Evolutionary conservation across 2,888 invertebrate genomes (phyloP).

Genomic region (Dryobotodes eremita): DNA sequence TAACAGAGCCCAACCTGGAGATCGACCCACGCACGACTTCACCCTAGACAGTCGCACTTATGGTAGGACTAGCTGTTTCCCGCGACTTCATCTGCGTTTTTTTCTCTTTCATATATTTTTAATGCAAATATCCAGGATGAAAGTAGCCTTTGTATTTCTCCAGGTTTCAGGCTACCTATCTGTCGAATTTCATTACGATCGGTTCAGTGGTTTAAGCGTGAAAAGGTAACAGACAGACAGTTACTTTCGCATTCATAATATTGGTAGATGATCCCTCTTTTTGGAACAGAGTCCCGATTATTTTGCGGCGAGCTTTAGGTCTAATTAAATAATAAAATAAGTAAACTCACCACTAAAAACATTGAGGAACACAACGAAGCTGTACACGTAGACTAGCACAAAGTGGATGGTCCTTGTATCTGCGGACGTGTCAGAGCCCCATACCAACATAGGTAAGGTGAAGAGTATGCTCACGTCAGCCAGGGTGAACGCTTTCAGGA

Average conservation of each 20-base stretch:
- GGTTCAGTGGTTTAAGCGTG: background rate
- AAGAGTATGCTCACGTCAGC: constrained; percentile 91
- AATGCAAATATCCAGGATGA: background rate
- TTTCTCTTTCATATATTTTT: background rate
- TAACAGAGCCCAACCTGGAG: background rate
- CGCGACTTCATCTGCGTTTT: no score
- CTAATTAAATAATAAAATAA: background rate
- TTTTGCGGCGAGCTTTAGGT: background rate
- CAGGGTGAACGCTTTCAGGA: constrained; percentile 91
- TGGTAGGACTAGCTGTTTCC: background rate
- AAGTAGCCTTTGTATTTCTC: no score
- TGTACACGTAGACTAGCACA: constrained; percentile 92
- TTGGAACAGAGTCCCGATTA: background rate
- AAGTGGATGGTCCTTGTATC: constrained; percentile 85
- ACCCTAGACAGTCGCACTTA: background rate
- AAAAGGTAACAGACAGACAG: background rate
- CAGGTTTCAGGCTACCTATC: background rate
- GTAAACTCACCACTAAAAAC: constrained; percentile 91
- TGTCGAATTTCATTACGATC: background rate
- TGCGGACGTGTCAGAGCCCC: constrained; percentile 85
- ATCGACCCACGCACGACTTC: background rate
- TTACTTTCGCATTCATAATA: background rate
- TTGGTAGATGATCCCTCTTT: background rate
- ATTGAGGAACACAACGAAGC: constrained; percentile 91
- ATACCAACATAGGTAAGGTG: constrained; percentile 91